Base-by-base conservation (phyloP, 92 coral and sea anemone genomes). In the Epizoanthus fatuus region DNA sequence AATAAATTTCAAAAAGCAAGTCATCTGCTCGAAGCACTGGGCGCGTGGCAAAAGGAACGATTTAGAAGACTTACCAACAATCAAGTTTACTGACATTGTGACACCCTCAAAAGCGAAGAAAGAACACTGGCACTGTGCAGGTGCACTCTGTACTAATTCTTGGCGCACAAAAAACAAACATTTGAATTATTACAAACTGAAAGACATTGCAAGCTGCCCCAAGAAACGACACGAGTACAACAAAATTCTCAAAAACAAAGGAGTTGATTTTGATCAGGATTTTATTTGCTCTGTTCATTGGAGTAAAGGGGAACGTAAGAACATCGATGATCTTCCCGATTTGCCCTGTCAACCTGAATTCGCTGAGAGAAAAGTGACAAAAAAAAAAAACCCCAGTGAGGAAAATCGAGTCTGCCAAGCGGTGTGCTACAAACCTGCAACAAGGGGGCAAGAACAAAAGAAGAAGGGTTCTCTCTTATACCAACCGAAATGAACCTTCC, bases 81-180 rank as follows among this genome's bases (percentile, higher is more conserved):
- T 86, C 73, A 67, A 69, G n/a, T 78, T 78, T 29, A 86, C 90
- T 0, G 90, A 85, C 22, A 47, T 16, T 54, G 77, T 49, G 20
- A 72, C 37, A 44, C 32, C 71, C 10, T 38, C 72, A 60, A 32
- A 69, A 13, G 56, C 51, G 25, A 84, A 72, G 77, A 35, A 84
- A 84, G 88, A 89, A 57, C 89, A 84, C 89, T 89, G 86, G 89
- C 53, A 89, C 77, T 89, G 89, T 71, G 86, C 91, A 56, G 91
- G 87, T 37, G 86, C 69, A 22, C 68, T 90, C 44, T 85, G 85
- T 57, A 86, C 77, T 2, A 90, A 86, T 86, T 90, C 93, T 51
- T 90, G 93, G 86, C 73, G 93, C 38, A 86, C 90, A 14, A 38
- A 75, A 69, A 55, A 55, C 80, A 70, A 86, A 56, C 37, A 56